phyloP scores from a whole-genome alignment of 2,113 vertebrate species.

The Bettongia penicillata region DNA sequence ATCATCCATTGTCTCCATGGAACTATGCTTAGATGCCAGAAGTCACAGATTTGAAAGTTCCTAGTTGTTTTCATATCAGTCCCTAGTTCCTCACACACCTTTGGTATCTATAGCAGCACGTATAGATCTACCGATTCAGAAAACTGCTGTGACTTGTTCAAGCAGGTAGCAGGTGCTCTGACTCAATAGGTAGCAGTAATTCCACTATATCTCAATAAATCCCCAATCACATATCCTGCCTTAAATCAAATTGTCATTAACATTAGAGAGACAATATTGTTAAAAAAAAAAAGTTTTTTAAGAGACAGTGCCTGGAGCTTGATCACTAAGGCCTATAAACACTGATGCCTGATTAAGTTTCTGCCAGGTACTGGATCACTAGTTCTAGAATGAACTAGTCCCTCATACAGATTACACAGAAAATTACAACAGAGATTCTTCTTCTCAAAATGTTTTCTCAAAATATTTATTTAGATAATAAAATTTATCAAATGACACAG shows the following conservation, averaged over 20 bases:
- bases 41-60: background rate
- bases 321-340: background rate
- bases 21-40: background rate
- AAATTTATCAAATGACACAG: accelerated
- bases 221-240: background rate
- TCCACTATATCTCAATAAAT: background rate
- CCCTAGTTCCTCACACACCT: background rate
- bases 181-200: background rate
- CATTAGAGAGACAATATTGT: background rate
- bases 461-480: accelerated
- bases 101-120: background rate
- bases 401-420: accelerated
- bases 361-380: background rate
- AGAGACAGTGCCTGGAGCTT: background rate
- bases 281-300: no score
- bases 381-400: background rate
- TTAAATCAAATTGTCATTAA: background rate
- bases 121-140: background rate
- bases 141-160: background rate
- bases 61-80: background rate
- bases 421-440: background rate
- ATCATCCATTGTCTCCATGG: background rate
- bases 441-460: background rate
- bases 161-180: background rate
- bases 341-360: background rate